These are phyloP conservation scores for Rhinichthys osculus DNA, from an alignment of 2,797 vertebrate species.

Conservation along the genomic window DNA sequence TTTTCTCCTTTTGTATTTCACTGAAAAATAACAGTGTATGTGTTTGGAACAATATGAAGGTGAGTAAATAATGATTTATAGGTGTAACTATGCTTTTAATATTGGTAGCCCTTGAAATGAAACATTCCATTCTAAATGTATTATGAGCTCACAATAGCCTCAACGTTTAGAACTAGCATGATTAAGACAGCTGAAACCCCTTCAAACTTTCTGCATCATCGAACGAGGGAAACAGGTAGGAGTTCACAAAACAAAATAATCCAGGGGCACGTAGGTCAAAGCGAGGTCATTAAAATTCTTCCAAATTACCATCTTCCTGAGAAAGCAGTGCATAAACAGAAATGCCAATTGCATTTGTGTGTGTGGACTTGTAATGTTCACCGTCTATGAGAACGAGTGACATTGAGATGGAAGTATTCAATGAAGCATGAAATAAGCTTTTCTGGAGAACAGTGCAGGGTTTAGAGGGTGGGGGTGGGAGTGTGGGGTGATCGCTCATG, in stretches of 20 bases:
- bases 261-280: neutral
- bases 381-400: conserved; percentile 20
- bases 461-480: conserved; percentile 39
- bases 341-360: conserved; percentile 14
- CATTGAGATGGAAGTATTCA: conserved; percentile 56
- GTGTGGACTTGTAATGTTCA: neutral
- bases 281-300: neutral
- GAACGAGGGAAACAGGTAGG: neutral
- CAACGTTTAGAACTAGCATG: neutral
- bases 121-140: neutral
- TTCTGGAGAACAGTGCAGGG: conserved; percentile 64
- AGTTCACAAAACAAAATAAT: conserved; percentile 16
- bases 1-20: neutral
- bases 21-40: neutral
- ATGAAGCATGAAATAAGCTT: conserved; percentile 81
- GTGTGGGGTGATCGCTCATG: conserved; percentile 66
- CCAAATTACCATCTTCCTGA: conserved; percentile 12
- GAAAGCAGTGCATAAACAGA: conserved; percentile 23
- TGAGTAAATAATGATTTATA: neutral
- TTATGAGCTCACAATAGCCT: neutral
- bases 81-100: neutral
- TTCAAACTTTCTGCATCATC: neutral
- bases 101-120: neutral
- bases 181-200: neutral
- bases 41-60: neutral